Conservation (phyloP, 2,113 vertebrate species). For the Cheirogaleus medius region DNA sequence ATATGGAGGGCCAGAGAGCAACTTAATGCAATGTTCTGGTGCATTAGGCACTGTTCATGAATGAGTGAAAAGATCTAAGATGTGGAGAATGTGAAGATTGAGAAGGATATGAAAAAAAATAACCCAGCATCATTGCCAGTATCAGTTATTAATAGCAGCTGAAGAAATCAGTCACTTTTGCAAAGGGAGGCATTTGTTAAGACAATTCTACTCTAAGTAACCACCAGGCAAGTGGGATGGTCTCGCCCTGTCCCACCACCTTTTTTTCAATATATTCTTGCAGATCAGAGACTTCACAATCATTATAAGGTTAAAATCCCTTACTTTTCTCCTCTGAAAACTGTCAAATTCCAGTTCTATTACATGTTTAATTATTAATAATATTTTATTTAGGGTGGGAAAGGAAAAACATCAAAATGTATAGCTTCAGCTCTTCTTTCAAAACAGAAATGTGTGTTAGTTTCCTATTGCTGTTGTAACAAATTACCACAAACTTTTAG, state of each 20-base stretch:
- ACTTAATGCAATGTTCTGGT: constrained; percentile 65
- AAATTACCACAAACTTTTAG: not conserved
- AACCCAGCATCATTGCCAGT: not conserved
- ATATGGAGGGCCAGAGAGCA: constrained; percentile 47
- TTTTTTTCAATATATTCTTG: not conserved
- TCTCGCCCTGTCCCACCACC: not conserved
- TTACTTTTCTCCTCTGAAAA: not conserved
- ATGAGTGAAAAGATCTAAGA: constrained; percentile 59
- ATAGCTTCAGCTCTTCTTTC: not conserved
- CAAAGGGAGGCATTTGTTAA: not conserved
- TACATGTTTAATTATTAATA: not conserved
- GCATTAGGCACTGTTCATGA: constrained; percentile 51
- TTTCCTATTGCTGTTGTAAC: not conserved
- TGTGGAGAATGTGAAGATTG: not conserved
- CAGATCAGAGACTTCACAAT: not conserved
- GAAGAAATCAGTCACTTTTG: constrained; percentile 30
- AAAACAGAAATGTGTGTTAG: not conserved
- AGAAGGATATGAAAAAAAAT: constrained; percentile 33
- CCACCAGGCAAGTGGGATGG: not conserved
- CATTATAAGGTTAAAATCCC: constrained; percentile 3
- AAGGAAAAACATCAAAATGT: constrained; percentile 1
- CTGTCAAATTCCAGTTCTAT: not conserved
- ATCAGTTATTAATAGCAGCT: not conserved
- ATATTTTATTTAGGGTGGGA: constrained; percentile 15
- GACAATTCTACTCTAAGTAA: not conserved